phyloP scores from a whole-genome alignment of 1,140 invertebrate genomes.

The Drosophila ogumai region DNA sequence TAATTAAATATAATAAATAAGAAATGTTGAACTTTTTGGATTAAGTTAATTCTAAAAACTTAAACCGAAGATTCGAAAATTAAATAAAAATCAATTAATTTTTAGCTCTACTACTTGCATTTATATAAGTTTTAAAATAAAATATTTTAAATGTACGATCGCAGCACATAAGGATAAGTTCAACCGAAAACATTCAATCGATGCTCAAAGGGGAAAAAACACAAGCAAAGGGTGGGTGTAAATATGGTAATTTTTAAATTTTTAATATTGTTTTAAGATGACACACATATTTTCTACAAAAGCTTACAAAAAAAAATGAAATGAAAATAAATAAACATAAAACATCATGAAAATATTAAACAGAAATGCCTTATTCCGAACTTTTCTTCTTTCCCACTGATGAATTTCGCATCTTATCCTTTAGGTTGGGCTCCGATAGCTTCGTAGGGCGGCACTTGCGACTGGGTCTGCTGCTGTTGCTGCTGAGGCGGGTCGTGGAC shows the following conservation, averaged over 20 bases:
- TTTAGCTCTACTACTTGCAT: no score
- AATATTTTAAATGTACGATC: no score
- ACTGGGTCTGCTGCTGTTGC: slow-evolving; percentile 23
- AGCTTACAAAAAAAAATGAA: background rate
- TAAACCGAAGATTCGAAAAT: no score
- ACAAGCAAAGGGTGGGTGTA: no score
- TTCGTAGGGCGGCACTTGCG: slow-evolving; percentile 51
- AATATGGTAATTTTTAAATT: background rate
- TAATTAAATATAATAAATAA: no score
- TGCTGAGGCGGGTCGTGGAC: background rate
- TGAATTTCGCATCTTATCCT: slow-evolving; percentile 46
- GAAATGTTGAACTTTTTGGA: no score
- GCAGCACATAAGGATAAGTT: background rate
- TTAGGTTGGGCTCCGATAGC: slow-evolving; percentile 40
- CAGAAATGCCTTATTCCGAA: background rate
- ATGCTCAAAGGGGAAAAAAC: no score
- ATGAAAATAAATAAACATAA: slow-evolving; percentile 5
- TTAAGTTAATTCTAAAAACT: no score
- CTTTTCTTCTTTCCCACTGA: background rate
- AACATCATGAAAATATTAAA: no score
- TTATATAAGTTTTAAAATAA: no score
- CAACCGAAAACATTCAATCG: background rate
- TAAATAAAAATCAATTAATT: no score
- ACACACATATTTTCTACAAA: background rate
- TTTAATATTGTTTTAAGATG: background rate